These are phyloP conservation scores for Cynopterus brachyotis DNA, from an alignment of 2,113 vertebrate genomes.

Conservation along the genomic window DNA sequence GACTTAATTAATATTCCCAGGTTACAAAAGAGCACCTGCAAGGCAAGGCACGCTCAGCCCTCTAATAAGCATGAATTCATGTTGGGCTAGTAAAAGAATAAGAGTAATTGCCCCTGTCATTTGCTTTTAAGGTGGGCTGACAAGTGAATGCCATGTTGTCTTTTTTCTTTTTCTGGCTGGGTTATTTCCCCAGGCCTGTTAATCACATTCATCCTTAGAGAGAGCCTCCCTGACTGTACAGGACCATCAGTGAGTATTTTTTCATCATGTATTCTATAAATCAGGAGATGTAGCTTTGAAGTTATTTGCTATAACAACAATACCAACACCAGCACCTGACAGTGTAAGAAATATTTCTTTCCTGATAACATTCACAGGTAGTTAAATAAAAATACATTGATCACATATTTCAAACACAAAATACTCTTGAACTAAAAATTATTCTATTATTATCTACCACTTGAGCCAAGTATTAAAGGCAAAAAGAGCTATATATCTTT, in stretches of 20 bases:
- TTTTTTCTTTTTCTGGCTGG: neutral
- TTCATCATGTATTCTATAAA: neutral
- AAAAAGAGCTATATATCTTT: neutral
- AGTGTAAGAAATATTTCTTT: neutral
- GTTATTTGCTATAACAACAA: neutral
- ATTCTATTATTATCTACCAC: neutral
- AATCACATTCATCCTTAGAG: constrained; percentile 42
- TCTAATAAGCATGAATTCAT: constrained; percentile 59
- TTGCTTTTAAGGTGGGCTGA: constrained; percentile 57
- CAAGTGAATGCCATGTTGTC: constrained; percentile 55
- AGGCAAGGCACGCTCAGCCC: neutral
- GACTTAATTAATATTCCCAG: constrained; percentile 75
- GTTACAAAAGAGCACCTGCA: constrained; percentile 79
- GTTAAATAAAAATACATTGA: neutral
- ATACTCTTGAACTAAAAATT: neutral
- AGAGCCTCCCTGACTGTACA: neutral
- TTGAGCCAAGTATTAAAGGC: constrained; percentile 27
- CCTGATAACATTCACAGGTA: neutral
- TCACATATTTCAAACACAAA: constrained; percentile 35
- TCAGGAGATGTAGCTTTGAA: neutral
- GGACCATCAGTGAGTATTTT: neutral
- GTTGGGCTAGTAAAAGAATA: neutral
- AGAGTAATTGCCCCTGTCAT: constrained; percentile 62
- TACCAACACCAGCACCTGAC: neutral
- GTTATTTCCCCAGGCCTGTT: constrained; percentile 35